Evolutionary conservation across 1,140 invertebrate genomes (phyloP), one percentile per base, ranked within the genome.

Genomic region (Aporrectodea caliginosa): DNA sequence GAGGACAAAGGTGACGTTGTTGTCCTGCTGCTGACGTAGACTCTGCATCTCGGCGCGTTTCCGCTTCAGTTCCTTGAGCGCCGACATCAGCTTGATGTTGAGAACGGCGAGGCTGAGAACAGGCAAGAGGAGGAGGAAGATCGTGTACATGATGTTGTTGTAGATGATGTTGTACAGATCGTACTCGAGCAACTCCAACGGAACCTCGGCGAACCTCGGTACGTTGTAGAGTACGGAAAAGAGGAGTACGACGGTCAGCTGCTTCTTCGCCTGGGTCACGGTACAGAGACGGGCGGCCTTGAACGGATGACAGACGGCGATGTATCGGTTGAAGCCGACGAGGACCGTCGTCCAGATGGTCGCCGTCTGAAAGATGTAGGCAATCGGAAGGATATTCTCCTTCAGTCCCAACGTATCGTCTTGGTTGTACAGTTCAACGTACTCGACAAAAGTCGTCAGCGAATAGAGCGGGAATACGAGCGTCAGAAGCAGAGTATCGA

Each of bases 321-420:
- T 73, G 79, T 78, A 81, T 16, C 80, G 77, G 73, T 81, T 78
- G 1, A 81, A 30, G 0, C 76, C 76, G 2, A 81, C 80, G 31
- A 81, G 77, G 1, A 81, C 80, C 16, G 80, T 81, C 77, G 79
- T n/a, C 80, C 80, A 81, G 32, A 81, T 73, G 22, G 80, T 78
- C 16, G 80, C 77, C 14, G 80, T 81, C 71, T 81, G 80, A 14
- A 30, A 43, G n/a, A 72, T 43, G 16, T 72, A 35, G 2, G 80
- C 76, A 30, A 69, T 16, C 0, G 76, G 76, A 34, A 74, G 33
- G 31, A 81, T 30, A 35, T 69, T 35, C 12, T 75, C 76, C 1
- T 72, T 33, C n/a, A 81, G 30, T 27, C 58, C 30, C 14, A 35
- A 58, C 33, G 30, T 58, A 58, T 74, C 58, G 32, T n/a, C 77